phyloP scores from a whole-genome alignment of 2,797 vertebrate genomes.

The Geotrypetes seraphini region DNA sequence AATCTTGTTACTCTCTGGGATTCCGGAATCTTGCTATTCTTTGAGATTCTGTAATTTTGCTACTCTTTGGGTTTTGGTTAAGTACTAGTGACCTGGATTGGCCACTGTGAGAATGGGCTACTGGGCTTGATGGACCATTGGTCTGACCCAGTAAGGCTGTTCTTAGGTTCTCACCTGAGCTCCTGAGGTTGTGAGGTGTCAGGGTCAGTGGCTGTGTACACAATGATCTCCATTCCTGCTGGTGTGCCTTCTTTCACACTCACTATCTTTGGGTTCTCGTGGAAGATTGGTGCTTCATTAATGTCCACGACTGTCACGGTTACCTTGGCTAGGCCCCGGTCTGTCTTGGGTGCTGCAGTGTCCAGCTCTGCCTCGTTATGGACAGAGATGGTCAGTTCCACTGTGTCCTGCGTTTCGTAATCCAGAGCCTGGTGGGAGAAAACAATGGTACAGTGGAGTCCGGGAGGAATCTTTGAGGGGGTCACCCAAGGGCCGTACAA shows the following conservation, averaged over 20 bases:
- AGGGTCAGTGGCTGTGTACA: constrained; percentile 70
- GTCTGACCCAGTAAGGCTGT: too few species aligned
- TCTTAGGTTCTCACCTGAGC: constrained; percentile 75
- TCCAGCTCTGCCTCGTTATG: constrained; percentile 66
- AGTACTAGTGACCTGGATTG: too few species aligned
- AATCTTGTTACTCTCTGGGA: too few species aligned
- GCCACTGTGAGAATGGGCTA: too few species aligned
- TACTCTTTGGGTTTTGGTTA: too few species aligned
- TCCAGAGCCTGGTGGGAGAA: constrained; percentile 68
- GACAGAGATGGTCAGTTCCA: constrained; percentile 56
- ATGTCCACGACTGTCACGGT: constrained; percentile 63
- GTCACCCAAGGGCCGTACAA: too few species aligned
- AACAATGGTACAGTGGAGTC: accelerated
- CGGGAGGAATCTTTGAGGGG: too few species aligned
- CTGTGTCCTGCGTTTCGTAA: constrained; percentile 54
- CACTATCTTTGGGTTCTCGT: constrained; percentile 63
- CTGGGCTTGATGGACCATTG: too few species aligned
- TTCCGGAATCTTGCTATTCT: too few species aligned
- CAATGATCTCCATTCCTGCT: constrained; percentile 63
- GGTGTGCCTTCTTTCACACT: constrained; percentile 63
- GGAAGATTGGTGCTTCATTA: constrained; percentile 79
- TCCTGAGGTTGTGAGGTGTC: constrained; percentile 56
- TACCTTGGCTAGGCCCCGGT: constrained; percentile 57
- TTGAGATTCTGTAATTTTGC: too few species aligned
- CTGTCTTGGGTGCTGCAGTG: constrained; percentile 36